A percentile compares a stretch with the other conserved stretches of the same genome.
Conservation (phyloP, 2,888 invertebrate genomes). For the Agrotis exclamationis region DNA sequence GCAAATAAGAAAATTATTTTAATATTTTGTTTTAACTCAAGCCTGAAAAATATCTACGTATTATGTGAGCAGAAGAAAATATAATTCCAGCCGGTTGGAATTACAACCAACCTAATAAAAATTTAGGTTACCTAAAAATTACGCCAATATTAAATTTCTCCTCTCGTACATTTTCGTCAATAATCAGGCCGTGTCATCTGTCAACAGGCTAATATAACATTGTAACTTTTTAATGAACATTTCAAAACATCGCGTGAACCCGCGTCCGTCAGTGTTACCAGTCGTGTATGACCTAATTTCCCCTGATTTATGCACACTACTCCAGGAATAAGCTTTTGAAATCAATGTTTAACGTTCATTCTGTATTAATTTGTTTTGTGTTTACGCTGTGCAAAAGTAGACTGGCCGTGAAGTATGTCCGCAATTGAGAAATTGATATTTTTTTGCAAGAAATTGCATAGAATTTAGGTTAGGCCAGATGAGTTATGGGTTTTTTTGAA, state of each 20-base stretch:
- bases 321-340: slow-evolving; percentile 75
- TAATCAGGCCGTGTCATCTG: slow-evolving; percentile 59
- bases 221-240: slow-evolving; percentile 61
- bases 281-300: slow-evolving; percentile 74
- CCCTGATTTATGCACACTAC: slow-evolving; percentile 71
- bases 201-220: slow-evolving; percentile 64
- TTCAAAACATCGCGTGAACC: slow-evolving; percentile 42
- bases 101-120: slow-evolving; percentile 14
- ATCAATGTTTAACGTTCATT: slow-evolving; percentile 67
- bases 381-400: slow-evolving; percentile 44
- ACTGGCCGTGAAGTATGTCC: slow-evolving; percentile 13
- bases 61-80: slow-evolving; percentile 12
- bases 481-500: background rate
- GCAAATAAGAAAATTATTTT: background rate
- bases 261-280: slow-evolving; percentile 47
- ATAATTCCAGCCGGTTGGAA: background rate
- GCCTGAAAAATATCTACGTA: background rate
- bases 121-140: slow-evolving; percentile 45
- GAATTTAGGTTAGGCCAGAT: background rate
- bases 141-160: slow-evolving; percentile 35
- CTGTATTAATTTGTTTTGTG: slow-evolving; percentile 52
- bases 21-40: background rate
- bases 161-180: slow-evolving; percentile 38
- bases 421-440: background rate
- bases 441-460: background rate